Evolutionary conservation across 1,140 invertebrate genomes (phyloP).

Genomic region (Leguminivora glycinivorella): DNA sequence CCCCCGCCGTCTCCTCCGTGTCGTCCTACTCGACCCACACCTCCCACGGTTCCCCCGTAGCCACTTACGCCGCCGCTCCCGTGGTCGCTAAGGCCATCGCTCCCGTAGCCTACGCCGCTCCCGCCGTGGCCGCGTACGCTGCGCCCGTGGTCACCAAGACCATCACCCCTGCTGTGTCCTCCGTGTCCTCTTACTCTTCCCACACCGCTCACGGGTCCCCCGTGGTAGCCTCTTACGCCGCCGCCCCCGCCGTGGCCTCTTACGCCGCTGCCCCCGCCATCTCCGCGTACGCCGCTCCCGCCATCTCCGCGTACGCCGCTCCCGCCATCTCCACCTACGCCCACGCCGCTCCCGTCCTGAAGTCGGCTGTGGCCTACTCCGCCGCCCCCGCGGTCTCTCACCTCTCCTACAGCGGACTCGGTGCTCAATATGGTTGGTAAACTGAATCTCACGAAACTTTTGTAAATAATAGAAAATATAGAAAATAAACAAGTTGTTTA

Average conservation of each 20-base stretch:
- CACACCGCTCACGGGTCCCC: slow-evolving; percentile 31
- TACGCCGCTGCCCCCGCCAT: slow-evolving; percentile 29
- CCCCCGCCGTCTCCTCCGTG: slow-evolving; percentile 39
- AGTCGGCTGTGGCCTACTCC: slow-evolving; percentile 35
- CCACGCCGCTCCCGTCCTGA: slow-evolving; percentile 31
- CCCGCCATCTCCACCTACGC: slow-evolving; percentile 29
- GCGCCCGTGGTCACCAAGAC: slow-evolving; percentile 15
- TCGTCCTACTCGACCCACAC: slow-evolving; percentile 51
- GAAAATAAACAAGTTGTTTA: slow-evolving; percentile 31
- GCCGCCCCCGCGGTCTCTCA: slow-evolving; percentile 35
- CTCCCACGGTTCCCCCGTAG: slow-evolving; percentile 41
- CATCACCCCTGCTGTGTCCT: slow-evolving; percentile 28
- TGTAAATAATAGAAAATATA: slow-evolving; percentile 31
- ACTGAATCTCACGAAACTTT: slow-evolving; percentile 29
- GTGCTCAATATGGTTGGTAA: slow-evolving; percentile 35
- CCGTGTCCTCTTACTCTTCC: slow-evolving; percentile 25
- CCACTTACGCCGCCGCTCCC: slow-evolving; percentile 38
- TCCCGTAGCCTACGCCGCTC: slow-evolving; percentile 16
- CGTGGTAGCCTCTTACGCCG: slow-evolving; percentile 30
- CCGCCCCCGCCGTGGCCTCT: slow-evolving; percentile 27
- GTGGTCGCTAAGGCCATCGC: slow-evolving; percentile 7
- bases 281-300: slow-evolving; percentile 28
- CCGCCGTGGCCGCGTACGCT: neutral
- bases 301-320: slow-evolving; percentile 22
- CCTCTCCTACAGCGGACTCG: slow-evolving; percentile 33